Evolutionary conservation across 2,113 vertebrate species (phyloP), one percentile per base, ranked within the genome.

Genomic region (Vicugna pacos): DNA sequence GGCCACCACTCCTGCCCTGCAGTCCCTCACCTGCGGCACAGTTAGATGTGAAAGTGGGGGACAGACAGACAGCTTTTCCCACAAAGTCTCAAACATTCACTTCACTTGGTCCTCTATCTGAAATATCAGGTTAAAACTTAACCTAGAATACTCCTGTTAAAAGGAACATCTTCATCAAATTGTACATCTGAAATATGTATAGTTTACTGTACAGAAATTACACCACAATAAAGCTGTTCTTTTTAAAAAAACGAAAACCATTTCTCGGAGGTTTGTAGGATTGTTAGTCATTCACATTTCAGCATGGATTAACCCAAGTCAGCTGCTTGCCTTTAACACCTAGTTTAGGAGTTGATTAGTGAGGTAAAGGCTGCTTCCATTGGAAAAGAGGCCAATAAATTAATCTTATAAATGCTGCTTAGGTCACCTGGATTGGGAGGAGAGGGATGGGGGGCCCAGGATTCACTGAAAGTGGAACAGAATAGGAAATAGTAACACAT

Each of bases 71-170:
- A 58, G 62, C 35, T 38, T 60, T 85, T 14, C 13, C 60, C 70
- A 50, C 38, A 84, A 84, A 80, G 8, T 42, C 72, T 93, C 64
- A 75, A 19, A 80, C 16, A 58, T 42, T 79, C 26, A 69, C 30
- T 75, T 50, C 62, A n/a, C 28, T 52, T 62, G 30, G 62, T 69
- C 26, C 84, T 95, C 10, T 92, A 19, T 65, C 38, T 67, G 72
- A 89, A 93, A 76, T 42, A 67, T 3, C 35, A 91, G 9, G 73
- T 69, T 75, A 93, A 89, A 91, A 89, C 10, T 52, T 65, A 86
- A 87, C 80, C 19, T 58, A 77, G 19, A 89, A 56, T 2, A 89
- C 12, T 22, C 30, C 67, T 70, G 62, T 54, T 26, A n/a, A 77
- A 42, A 42, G 38, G 38, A 42, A 42, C 38, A 42, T 42, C 38